Conservation (phyloP, 2,797 vertebrate species). For the Malurus leucopterus region DNA sequence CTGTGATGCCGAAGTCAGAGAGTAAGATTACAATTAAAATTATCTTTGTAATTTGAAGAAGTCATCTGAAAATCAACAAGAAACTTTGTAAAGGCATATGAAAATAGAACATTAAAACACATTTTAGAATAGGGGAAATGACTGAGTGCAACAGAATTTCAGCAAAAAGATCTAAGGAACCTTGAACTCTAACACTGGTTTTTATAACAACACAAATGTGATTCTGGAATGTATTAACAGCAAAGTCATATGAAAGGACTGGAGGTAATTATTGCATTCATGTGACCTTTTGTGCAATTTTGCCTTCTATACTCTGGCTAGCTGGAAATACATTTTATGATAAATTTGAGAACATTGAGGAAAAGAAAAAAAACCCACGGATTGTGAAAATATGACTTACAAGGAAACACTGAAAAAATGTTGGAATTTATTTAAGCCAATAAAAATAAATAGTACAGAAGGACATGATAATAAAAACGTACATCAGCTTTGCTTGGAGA, state of each 20-base stretch:
- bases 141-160: neutral
- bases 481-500: neutral
- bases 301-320: neutral
- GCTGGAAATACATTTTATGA: neutral
- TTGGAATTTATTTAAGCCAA: accelerated
- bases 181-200: neutral
- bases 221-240: neutral
- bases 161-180: neutral
- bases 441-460: neutral
- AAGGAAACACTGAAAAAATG: neutral
- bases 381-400: neutral
- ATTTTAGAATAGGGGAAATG: neutral
- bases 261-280: neutral
- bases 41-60: neutral
- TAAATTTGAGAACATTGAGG: neutral
- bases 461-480: neutral
- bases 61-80: neutral
- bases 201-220: neutral
- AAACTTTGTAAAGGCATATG: neutral
- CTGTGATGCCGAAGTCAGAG: neutral
- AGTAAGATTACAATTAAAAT: neutral
- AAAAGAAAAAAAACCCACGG: neutral
- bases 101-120: neutral
- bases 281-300: neutral
- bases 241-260: neutral